These are phyloP conservation scores for Drosophila neotestacea DNA, from an alignment of 2,888 invertebrate species.

Conservation along the genomic window DNA sequence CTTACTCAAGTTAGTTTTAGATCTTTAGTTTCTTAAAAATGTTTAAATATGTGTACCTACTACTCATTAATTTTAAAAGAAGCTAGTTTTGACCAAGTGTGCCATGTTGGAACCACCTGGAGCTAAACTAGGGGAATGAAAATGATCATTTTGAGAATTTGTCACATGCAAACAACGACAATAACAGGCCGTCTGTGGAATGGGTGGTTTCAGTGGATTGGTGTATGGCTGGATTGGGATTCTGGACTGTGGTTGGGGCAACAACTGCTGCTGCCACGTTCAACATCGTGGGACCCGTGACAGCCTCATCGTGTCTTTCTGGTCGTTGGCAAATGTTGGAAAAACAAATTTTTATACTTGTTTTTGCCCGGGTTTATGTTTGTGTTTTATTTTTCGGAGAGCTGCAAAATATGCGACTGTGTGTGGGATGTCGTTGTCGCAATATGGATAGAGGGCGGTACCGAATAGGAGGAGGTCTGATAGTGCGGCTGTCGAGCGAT, in stretches of 20 bases:
- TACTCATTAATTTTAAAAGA: background rate
- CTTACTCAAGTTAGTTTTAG: too few relatives aligned
- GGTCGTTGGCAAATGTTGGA: constrained; percentile 79
- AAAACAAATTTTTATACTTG: constrained; percentile 82
- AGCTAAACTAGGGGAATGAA: constrained; percentile 16
- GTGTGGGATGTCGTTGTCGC: constrained; percentile 42
- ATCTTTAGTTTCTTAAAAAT: too few relatives aligned
- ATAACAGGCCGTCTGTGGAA: constrained; percentile 45
- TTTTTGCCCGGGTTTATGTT: constrained; percentile 72
- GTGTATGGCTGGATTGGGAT: constrained; percentile 27
- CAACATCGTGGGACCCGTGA: constrained; percentile 15
- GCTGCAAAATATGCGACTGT: constrained; percentile 69
- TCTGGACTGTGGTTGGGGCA: constrained; percentile 14
- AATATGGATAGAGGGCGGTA: background rate
- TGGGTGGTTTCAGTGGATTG: constrained; percentile 15
- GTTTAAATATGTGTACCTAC: too few relatives aligned
- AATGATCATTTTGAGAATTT: constrained; percentile 52
- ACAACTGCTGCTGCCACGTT: constrained; percentile 44
- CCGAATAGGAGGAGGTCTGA: constrained; percentile 25
- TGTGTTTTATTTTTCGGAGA: constrained; percentile 80
- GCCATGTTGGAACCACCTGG: constrained; percentile 5
- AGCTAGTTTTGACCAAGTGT: constrained; percentile 1
- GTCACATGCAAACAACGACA: constrained; percentile 74
- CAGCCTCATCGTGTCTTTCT: constrained; percentile 52
- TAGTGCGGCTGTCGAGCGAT: constrained; percentile 62